Evolutionary conservation across 2,113 vertebrate genomes (phyloP), one percentile per base, ranked within the genome.

Genomic region (Podarcis raffonei): DNA sequence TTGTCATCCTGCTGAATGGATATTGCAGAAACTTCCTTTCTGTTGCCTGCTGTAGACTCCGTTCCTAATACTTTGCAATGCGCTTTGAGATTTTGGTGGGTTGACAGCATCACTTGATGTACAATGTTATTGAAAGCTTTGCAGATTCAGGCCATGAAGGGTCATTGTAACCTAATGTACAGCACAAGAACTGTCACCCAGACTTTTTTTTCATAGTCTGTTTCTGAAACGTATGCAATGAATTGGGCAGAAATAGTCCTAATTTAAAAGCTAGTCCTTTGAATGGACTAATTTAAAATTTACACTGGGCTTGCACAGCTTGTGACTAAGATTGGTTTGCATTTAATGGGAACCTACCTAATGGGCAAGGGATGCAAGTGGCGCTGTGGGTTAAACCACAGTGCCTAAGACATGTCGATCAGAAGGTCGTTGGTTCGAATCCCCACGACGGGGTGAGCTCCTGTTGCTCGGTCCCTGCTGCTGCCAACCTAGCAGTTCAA

Each of bases 401-500:
- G 42, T 0, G 42, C 42, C 42, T 42, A 42, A 6, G 42, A 0
- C 42, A 8, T 42, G 42, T 6, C 0, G 42, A 42, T 42, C 42
- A 48, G 48, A 48, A 0, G 48, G 48, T 48, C 9, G 0, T 8
- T 0, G 9, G 9, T 48, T 48, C 0, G 0, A 48, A 11, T 48
- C 48, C 48, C 48, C 1, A 0, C 11, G 48, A 0, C 1, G 48
- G 48, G 48, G 48, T 48, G 48, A 48, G 48, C 9, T 48, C 48
- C 48, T 0, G 9, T 48, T 48, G 48, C 9, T 11, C 0, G 48
- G 48, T 48, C 48, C 48, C 9, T 11, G 8, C 9, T 48, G 9
- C 48, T 48, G 48, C 48, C 48, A 9, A 48, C 48, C 48, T 48
- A 48, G 48, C 48, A 48, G 48, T 48, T 48, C 1, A 9, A 48